Evolutionary conservation across 2,113 vertebrate species (phyloP), one percentile per base, ranked within the genome.

Genomic region (Microtus richardsoni): DNA sequence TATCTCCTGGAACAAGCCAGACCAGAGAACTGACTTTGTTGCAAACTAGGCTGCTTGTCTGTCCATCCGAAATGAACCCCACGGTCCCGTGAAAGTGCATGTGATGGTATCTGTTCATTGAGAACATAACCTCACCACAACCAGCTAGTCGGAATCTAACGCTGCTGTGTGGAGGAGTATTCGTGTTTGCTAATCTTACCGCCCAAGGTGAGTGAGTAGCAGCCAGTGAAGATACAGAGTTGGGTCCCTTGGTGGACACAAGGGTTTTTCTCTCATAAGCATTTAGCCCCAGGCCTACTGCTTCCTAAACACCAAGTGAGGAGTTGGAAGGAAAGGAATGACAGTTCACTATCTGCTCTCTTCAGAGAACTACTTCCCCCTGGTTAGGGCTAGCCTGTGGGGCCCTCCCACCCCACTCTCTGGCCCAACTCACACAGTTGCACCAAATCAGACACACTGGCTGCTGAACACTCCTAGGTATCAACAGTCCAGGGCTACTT

Each of bases 61-160:
- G 19, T 64, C 71, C 47, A 36, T 91, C 52, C 47, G 52, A 91
- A 91, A 70, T 39, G 70, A 75, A 60, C 30, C 19, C 47, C 54
- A 30, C 36, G 4, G 13, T 41, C 70, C 44, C 30, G 6, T 33
- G 85, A 95, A 78, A 88, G 44, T 74, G 66, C 21, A n/a, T 73
- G 70, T 22, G 14, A 17, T 2, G 17, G 22, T 54, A 22, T 74
- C 41, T 95, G 88, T 58, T 91, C 89, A 93, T 90, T 90, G 95
- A 95, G 92, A 95, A 95, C 89, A 91, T 54, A 95, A 90, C 62
- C 89, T 94, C 28, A 0, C 16, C 49, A 80, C 39, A 66, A 10
- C 49, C n/a, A 4, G 77, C 75, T 85, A 62, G 88, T 80, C 41
- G 86, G 52, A 36, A 75, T 86, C 84, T 89, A 88, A 62, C 77